Percentiles rank a stretch among this genome's conserved stretches.
These are phyloP conservation scores for Physeter macrocephalus DNA, from an alignment of 2,113 vertebrate species.

Conservation along the genomic window DNA sequence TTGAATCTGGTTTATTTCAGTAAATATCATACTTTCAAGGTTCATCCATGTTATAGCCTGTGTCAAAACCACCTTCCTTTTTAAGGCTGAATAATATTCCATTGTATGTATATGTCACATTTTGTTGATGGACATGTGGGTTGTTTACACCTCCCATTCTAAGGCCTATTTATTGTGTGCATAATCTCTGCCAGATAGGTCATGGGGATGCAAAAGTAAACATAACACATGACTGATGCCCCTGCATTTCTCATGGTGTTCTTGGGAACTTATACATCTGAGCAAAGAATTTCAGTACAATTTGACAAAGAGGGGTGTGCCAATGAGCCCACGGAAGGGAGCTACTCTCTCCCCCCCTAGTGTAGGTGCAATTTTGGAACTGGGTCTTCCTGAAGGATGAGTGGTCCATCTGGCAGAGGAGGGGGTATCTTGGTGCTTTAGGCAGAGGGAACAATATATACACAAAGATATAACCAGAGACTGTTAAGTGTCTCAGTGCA, in stretches of 20 bases:
- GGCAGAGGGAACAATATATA: not conserved
- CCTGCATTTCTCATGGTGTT: not conserved
- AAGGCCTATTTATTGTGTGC: not conserved
- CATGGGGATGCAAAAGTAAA: not conserved
- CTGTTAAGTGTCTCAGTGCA: not conserved
- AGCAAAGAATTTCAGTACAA: not conserved
- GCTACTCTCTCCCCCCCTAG: not conserved
- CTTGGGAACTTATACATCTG: not conserved
- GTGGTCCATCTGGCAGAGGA: not conserved
- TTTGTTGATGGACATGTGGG: not conserved
- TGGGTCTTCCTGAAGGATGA: not conserved
- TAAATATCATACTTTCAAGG: not conserved
- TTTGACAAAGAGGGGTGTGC: not conserved
- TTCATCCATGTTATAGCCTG: not conserved
- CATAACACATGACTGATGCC: too few species aligned
- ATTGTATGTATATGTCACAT: not conserved
- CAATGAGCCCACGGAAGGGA: not conserved
- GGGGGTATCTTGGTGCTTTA: not conserved
- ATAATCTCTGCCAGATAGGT: not conserved
- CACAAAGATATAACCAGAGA: not conserved
- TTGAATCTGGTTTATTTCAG: not conserved
- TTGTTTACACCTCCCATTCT: not conserved
- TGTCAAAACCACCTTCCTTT: not conserved
- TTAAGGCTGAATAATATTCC: not conserved
- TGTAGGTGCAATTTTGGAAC: not conserved